Evolutionary conservation across 2,888 invertebrate species (phyloP).

Genomic region (Apeira syringaria): DNA sequence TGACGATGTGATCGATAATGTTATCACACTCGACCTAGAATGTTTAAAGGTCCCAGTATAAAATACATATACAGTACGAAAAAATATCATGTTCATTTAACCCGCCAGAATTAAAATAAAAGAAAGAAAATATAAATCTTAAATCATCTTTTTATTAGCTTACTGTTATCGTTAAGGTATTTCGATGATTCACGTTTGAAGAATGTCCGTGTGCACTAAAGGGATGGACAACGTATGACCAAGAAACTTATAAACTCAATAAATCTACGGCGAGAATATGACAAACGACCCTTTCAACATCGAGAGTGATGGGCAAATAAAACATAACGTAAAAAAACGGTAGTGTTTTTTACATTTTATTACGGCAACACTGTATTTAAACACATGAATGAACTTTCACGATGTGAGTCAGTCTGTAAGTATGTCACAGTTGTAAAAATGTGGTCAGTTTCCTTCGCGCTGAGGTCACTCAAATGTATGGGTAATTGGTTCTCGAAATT

Average conservation of each 20-base stretch:
- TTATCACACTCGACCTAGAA: too few species aligned
- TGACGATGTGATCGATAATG: too few species aligned
- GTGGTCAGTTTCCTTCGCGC: conserved; percentile 50
- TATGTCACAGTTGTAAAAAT: conserved; percentile 62
- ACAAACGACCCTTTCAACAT: conserved; percentile 30
- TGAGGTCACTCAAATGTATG: conserved; percentile 23
- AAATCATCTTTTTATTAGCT: conserved; percentile 5
- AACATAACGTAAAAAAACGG: conserved; percentile 21
- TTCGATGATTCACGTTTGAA: conserved; percentile 32
- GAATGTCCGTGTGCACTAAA: conserved; percentile 21
- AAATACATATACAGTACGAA: too few species aligned
- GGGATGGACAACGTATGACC: conserved; percentile 22
- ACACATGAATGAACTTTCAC: conserved; percentile 57
- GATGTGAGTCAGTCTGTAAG: conserved; percentile 63
- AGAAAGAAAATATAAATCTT: too few species aligned
- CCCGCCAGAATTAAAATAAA: too few species aligned
- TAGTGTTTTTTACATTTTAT: conserved; percentile 24
- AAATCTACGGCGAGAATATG: too few species aligned
- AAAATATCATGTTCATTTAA: too few species aligned
- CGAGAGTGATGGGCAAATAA: conserved; percentile 27
- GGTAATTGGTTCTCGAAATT: conserved; percentile 32
- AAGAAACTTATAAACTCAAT: too few species aligned
- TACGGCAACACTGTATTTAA: conserved; percentile 21
- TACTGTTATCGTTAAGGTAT: conserved; percentile 14
- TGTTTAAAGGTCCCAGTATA: too few species aligned